Conservation (phyloP, 1,140 invertebrate species). For the Leptopilina clavipes region DNA sequence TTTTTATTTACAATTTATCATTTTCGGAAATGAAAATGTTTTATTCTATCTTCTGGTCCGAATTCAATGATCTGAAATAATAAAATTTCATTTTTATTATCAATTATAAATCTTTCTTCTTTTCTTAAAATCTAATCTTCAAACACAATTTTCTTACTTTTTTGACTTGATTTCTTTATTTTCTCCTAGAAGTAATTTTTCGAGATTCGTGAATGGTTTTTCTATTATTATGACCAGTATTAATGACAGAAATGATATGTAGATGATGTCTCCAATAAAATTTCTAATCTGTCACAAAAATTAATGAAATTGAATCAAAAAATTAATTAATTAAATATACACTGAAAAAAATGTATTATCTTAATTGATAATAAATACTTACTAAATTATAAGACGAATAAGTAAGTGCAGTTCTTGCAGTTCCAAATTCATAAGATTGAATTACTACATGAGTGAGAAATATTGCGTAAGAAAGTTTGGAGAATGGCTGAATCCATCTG, state of each 20-base stretch:
- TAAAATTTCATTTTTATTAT: neutral
- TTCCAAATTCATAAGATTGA: constrained; percentile 59
- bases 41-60: too few species aligned
- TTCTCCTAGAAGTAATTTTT: neutral
- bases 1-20: too few species aligned
- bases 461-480: constrained; percentile 80
- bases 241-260: neutral
- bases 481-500: constrained; percentile 74
- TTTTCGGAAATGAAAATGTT: too few species aligned
- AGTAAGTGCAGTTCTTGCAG: constrained; percentile 52
- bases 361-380: constrained; percentile 45
- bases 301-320: constrained; percentile 15
- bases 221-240: neutral
- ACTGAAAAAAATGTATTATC: constrained; percentile 15
- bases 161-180: neutral
- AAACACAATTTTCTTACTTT: neutral
- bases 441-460: constrained; percentile 75
- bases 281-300: neutral
- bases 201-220: constrained; percentile 10
- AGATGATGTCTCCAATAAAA: neutral
- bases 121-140: neutral
- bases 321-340: constrained; percentile 21
- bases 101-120: neutral
- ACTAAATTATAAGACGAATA: constrained; percentile 55
- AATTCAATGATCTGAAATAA: too few species aligned